Conservation (phyloP, 1,140 invertebrate genomes). For the Aporrectodea caliginosa region DNA sequence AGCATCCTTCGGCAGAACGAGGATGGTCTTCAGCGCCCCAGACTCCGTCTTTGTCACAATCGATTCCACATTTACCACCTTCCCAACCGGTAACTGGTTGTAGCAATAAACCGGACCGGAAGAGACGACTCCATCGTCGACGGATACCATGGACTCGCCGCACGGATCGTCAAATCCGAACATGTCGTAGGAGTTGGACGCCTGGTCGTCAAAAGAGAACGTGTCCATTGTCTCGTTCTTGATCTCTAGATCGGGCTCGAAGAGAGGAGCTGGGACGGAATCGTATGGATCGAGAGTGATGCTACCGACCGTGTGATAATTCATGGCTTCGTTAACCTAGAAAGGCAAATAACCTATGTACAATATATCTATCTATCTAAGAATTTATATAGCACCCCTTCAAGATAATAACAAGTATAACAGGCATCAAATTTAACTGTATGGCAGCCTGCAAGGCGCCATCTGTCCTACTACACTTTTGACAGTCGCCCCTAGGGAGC, state of each 20-base stretch:
- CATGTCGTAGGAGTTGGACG: not conserved
- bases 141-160: not conserved
- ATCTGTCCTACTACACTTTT: too few species aligned
- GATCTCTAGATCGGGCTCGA: not conserved
- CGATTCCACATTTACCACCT: not conserved
- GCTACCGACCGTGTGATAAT: too few species aligned
- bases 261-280: not conserved
- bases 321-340: not conserved
- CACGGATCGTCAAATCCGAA: not conserved
- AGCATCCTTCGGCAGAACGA: not conserved
- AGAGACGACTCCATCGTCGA: not conserved
- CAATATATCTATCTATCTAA: not conserved
- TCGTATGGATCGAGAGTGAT: not conserved
- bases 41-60: not conserved
- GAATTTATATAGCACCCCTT: too few species aligned
- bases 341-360: not conserved
- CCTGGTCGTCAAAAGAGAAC: not conserved
- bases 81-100: not conserved
- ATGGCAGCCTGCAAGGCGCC: too few species aligned
- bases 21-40: not conserved
- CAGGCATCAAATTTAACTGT: too few species aligned
- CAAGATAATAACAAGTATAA: too few species aligned
- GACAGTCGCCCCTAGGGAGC: too few species aligned
- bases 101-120: not conserved
- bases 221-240: not conserved